These are phyloP conservation scores for Alosa alosa DNA, from an alignment of 2,113 vertebrate genomes.

Conservation along the genomic window DNA sequence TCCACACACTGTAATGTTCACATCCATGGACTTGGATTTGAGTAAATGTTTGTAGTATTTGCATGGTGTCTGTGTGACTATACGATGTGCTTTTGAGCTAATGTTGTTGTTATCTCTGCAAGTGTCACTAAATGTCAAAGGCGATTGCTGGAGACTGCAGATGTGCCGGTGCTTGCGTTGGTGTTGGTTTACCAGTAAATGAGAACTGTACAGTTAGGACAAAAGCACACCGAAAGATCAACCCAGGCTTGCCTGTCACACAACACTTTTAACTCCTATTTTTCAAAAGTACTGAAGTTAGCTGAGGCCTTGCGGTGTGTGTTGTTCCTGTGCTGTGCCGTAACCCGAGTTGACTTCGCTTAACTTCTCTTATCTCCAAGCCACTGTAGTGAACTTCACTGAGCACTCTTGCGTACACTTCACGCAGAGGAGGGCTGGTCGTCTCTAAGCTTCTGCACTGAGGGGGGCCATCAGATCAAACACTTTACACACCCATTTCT, in stretches of 20 bases:
- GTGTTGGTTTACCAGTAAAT: not conserved
- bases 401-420: not conserved
- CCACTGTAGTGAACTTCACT: not conserved
- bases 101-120: not conserved
- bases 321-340: not conserved
- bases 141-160: not conserved
- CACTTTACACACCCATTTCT: not conserved
- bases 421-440: not conserved
- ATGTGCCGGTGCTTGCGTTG: not conserved
- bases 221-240: not conserved
- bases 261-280: not conserved
- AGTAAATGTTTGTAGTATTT: not conserved
- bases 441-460: not conserved
- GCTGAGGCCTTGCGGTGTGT: not conserved
- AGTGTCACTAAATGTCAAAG: not conserved
- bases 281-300: not conserved
- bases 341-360: conserved; percentile 10
- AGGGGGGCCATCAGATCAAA: conserved; percentile 3
- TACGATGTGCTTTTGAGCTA: not conserved
- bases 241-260: not conserved
- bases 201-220: not conserved
- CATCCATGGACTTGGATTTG: not conserved
- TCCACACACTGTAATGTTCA: not conserved
- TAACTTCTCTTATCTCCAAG: not conserved
- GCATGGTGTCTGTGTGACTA: not conserved